Evolutionary conservation across 2,797 vertebrate genomes (phyloP).

Genomic region (Anguilla megastoma): DNA sequence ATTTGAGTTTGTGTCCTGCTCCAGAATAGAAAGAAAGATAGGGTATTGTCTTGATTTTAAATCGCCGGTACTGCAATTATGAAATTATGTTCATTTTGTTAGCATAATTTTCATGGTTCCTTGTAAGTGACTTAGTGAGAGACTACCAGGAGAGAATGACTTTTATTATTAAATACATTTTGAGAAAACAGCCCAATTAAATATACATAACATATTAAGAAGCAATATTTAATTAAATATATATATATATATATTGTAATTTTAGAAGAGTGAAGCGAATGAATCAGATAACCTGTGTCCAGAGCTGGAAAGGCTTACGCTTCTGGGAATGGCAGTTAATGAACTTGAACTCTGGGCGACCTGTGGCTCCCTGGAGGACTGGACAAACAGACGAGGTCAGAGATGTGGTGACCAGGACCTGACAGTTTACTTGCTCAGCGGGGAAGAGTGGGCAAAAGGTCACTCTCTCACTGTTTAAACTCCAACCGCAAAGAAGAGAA

Average conservation of each 20-base stretch:
- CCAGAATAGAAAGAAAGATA: background rate
- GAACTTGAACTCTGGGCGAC: constrained; percentile 57
- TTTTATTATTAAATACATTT: background rate
- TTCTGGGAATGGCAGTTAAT: constrained; percentile 48
- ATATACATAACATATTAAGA: background rate
- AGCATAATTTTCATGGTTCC: constrained; percentile 23
- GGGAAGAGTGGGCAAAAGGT: constrained; percentile 42
- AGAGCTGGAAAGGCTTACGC: background rate
- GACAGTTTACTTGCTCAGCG: constrained; percentile 47
- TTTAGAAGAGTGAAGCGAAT: background rate
- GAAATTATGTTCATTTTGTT: constrained; percentile 28
- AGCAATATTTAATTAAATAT: background rate
- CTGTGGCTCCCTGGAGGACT: constrained; percentile 44
- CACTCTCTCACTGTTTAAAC: constrained; percentile 45
- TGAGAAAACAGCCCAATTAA: too few species aligned
- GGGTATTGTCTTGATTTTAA: constrained; percentile 28
- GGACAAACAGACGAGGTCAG: constrained; percentile 52
- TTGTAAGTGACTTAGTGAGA: background rate
- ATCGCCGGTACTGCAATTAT: constrained; percentile 27
- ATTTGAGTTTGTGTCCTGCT: background rate
- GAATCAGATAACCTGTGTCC: background rate
- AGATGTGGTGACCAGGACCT: constrained; percentile 43
- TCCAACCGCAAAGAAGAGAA: constrained; percentile 43
- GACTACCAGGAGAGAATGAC: background rate
- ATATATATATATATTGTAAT: background rate